Evolutionary conservation across 2,797 vertebrate species (phyloP), one percentile per base, ranked within the genome.

Genomic region (Meriones psammophilus): DNA sequence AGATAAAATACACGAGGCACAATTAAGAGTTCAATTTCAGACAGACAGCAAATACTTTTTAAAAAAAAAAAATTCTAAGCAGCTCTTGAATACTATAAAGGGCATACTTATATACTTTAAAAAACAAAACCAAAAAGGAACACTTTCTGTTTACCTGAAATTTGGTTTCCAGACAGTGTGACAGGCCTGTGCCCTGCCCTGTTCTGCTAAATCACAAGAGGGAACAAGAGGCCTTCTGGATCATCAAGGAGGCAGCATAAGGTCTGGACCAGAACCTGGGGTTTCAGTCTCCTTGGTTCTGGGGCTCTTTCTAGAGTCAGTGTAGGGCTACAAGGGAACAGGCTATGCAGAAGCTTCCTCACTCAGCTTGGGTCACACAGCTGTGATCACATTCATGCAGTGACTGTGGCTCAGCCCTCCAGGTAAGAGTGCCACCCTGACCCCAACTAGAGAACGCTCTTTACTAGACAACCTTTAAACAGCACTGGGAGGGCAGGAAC

Each of bases 401-500:
- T 54, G 62, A 90, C 62, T 8, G 42, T 39, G 66, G 36, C 62
- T 84, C 0, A 62, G 66, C 54, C 80, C 4, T 18, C 50, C 15
- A 74, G 83, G 3, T 54, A 1, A 93, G 26, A 13, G 77, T 6
- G 39, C 66, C 93, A 94, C 33, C 3, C 5, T 14, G 14, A 28
- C 91, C 7, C 50, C 30, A 78, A 89, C 20, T 26, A 9, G 62
- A 94, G 46, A 71, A 20, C 36, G 58, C 50, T 94, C 84, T 62
- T 80, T 69, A 88, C 68, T 81, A 88, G 83, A 78, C 30, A 93
- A 10, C 73, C 54, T 80, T 85, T 84, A 89, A 89, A 88, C 3
- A 84, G 58, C 68, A 39, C 54, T 24, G 56, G 64, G 79, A 91
- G 54, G 62, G 8, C 18, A 22, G 18, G 39, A 76, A 76, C 24